Conservation (phyloP, 2,797 vertebrate species). For the Anableps anableps region DNA sequence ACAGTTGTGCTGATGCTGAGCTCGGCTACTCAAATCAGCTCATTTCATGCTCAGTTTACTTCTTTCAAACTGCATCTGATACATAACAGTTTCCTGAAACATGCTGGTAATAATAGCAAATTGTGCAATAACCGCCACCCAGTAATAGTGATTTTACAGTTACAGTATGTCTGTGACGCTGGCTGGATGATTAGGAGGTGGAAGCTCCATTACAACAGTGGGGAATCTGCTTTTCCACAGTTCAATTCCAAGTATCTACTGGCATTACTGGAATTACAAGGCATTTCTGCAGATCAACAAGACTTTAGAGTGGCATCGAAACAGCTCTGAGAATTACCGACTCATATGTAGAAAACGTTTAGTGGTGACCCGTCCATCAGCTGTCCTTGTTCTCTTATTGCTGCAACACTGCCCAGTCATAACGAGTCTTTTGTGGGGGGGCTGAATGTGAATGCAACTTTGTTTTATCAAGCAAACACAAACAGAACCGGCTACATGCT, state of each 20-base stretch:
- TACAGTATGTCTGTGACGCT: neutral
- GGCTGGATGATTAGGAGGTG: neutral
- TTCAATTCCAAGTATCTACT: neutral
- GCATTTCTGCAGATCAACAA: neutral
- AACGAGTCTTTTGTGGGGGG: constrained; percentile 29
- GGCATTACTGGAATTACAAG: neutral
- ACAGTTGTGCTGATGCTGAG: neutral
- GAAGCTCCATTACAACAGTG: neutral
- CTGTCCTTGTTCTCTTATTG: constrained; percentile 19
- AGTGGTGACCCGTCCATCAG: constrained; percentile 37
- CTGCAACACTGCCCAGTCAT: constrained; percentile 27
- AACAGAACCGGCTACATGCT: neutral
- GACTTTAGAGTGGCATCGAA: constrained; percentile 4
- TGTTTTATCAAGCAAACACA: neutral
- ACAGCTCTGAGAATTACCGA: constrained; percentile 5
- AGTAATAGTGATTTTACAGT: neutral
- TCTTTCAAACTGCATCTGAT: neutral
- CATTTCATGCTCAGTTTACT: too few relatives aligned
- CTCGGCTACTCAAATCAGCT: neutral
- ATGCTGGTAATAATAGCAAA: neutral
- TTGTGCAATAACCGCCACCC: neutral
- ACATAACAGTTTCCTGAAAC: neutral
- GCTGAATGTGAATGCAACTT: constrained; percentile 33
- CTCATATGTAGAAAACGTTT: constrained; percentile 17
- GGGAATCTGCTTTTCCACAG: neutral